These are phyloP conservation scores for Centroberyx gerrardi DNA, from an alignment of 2,797 vertebrate genomes.

Conservation along the genomic window DNA sequence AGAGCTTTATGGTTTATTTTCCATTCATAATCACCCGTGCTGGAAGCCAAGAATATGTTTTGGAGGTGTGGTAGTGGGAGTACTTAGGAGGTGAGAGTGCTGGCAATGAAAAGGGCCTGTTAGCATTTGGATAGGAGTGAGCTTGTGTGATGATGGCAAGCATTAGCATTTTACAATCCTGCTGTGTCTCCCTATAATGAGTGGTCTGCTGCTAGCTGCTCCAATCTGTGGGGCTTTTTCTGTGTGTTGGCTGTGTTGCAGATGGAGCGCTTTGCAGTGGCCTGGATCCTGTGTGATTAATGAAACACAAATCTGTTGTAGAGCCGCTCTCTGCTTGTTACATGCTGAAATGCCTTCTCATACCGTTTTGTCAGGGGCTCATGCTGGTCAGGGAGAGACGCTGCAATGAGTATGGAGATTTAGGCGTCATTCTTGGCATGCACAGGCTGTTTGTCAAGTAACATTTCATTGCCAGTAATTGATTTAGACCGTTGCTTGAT, in stretches of 20 bases:
- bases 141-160: conserved; percentile 58
- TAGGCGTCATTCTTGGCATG: conserved; percentile 41
- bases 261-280: conserved; percentile 69
- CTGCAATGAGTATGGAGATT: conserved; percentile 20
- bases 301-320: conserved; percentile 71
- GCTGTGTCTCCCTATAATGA: conserved; percentile 54
- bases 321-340: conserved; percentile 39
- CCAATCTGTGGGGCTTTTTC: conserved; percentile 52
- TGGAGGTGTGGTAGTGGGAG: conserved; percentile 57
- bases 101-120: conserved; percentile 65
- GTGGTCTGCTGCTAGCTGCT: conserved; percentile 39
- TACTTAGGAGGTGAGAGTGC: conserved; percentile 56
- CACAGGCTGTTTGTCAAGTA: conserved; percentile 48
- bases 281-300: conserved; percentile 74
- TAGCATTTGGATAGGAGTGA: conserved; percentile 61
- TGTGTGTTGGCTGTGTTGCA: conserved; percentile 68
- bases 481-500: conserved; percentile 59
- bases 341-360: conserved; percentile 28
- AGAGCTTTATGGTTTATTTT: conserved; percentile 35
- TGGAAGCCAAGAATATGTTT: conserved; percentile 29
- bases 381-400: conserved; percentile 5
- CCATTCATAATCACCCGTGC: conserved; percentile 13
- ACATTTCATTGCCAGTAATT: conserved; percentile 68
- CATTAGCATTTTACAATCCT: conserved; percentile 71
- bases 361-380: conserved; percentile 16